Evolutionary conservation across 1,140 invertebrate genomes (phyloP).

Genomic region (Cataglyphis hispanica): DNA sequence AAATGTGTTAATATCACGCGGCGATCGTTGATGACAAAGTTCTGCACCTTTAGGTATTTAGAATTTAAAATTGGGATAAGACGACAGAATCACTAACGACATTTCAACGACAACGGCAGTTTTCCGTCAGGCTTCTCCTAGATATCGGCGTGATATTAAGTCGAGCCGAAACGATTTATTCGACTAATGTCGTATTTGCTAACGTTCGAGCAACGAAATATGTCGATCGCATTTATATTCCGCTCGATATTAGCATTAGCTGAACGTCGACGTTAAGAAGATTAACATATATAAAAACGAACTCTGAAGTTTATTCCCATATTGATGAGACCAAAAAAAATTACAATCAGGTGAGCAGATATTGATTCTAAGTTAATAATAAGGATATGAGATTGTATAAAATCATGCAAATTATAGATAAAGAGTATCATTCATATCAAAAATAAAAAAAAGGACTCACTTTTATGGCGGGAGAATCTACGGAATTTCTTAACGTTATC

Average conservation of each 20-base stretch:
- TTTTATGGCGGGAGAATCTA: too few relatives aligned
- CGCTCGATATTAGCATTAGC: constrained; percentile 48
- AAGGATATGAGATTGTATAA: too few relatives aligned
- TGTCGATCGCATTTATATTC: constrained; percentile 55
- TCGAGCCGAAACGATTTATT: constrained; percentile 51
- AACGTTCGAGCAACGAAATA: constrained; percentile 49
- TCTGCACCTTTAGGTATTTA: constrained; percentile 22
- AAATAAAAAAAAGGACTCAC: too few relatives aligned
- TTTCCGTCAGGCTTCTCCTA: constrained; percentile 10
- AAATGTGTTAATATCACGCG: constrained; percentile 26
- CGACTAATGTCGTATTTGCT: constrained; percentile 58
- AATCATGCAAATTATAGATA: too few relatives aligned
- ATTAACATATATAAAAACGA: constrained; percentile 53
- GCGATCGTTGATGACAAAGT: constrained; percentile 35
- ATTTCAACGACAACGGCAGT: constrained; percentile 47
- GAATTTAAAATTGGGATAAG: constrained; percentile 31
- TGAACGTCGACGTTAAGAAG: constrained; percentile 59
- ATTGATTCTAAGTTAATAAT: too few relatives aligned
- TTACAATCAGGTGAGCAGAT: too few relatives aligned
- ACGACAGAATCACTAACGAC: constrained; percentile 41
- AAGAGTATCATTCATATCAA: too few relatives aligned
- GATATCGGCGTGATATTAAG: constrained; percentile 59
- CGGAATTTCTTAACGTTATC: too few relatives aligned
- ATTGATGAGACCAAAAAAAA: too few relatives aligned
- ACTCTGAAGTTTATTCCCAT: too few relatives aligned